These are phyloP conservation scores for Papilio demoleus DNA, from an alignment of 2,888 invertebrate genomes.

Conservation along the genomic window DNA sequence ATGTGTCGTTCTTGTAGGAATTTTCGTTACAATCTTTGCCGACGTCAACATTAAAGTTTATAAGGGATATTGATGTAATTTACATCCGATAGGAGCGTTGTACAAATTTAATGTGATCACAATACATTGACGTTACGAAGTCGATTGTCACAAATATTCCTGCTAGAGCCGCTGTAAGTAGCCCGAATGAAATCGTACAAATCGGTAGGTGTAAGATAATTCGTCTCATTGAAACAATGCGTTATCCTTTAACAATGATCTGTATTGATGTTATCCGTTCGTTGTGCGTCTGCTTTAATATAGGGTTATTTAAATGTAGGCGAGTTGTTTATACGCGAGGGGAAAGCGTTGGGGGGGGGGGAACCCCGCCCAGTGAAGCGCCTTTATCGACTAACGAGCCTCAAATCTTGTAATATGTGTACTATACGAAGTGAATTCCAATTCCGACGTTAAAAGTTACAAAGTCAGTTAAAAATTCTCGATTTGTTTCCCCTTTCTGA, in stretches of 20 bases:
- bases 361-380: conserved; percentile 64
- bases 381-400: conserved; percentile 73
- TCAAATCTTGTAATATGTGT: conserved; percentile 32
- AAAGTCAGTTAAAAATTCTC: too few species aligned
- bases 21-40: too few species aligned
- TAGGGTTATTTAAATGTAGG: conserved; percentile 81
- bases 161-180: too few species aligned
- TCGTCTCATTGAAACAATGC: conserved; percentile 58
- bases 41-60: too few species aligned
- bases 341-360: conserved; percentile 46
- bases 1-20: too few species aligned
- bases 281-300: conserved; percentile 75
- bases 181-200: conserved; percentile 41
- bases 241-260: conserved; percentile 65
- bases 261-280: conserved; percentile 61
- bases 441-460: too few species aligned
- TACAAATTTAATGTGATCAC: too few species aligned
- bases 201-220: conserved; percentile 74
- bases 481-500: too few species aligned
- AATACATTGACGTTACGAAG: too few species aligned
- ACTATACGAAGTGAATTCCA: conserved; percentile 23
- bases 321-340: conserved; percentile 76
- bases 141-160: too few species aligned
- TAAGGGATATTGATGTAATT: too few species aligned
- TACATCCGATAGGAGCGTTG: too few species aligned